Conservation (phyloP, 53 echinoderm and acorn worm species). For the Antedon mediterranea region DNA sequence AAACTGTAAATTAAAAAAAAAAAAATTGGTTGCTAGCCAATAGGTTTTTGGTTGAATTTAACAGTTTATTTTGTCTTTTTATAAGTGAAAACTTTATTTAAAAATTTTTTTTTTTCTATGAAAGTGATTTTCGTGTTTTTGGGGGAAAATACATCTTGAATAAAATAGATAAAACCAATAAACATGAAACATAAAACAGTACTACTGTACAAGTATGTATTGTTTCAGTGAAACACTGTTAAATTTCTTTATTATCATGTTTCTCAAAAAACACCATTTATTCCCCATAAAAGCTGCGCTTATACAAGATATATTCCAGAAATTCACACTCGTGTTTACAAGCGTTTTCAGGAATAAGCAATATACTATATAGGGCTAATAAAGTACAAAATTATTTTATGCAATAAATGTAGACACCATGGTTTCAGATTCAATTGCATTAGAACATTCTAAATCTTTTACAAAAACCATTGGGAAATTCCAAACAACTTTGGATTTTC, state of each 20-base stretch:
- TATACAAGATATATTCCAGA: not conserved
- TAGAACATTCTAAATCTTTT: not conserved
- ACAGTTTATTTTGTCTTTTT: too few relatives aligned
- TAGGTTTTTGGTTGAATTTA: too few relatives aligned
- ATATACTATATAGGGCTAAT: not conserved
- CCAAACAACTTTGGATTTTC: not conserved
- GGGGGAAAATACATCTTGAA: too few relatives aligned
- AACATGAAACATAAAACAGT: too few relatives aligned
- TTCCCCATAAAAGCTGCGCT: not conserved
- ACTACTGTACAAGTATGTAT: too few relatives aligned
- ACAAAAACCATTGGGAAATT: not conserved
- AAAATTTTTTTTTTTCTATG: too few relatives aligned
- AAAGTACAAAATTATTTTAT: not conserved
- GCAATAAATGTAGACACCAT: not conserved
- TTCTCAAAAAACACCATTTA: not conserved
- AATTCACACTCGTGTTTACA: not conserved
- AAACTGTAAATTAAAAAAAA: too few relatives aligned
- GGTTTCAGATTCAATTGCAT: not conserved
- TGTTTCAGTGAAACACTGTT: not conserved
- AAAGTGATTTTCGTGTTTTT: too few relatives aligned
- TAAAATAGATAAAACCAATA: too few relatives aligned
- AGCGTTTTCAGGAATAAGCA: not conserved
- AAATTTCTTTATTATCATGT: not conserved
- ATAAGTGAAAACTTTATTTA: too few relatives aligned
- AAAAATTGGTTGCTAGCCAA: too few relatives aligned